These are phyloP conservation scores for Brenthis daphne DNA, from an alignment of 2,888 invertebrate species.

Conservation along the genomic window DNA sequence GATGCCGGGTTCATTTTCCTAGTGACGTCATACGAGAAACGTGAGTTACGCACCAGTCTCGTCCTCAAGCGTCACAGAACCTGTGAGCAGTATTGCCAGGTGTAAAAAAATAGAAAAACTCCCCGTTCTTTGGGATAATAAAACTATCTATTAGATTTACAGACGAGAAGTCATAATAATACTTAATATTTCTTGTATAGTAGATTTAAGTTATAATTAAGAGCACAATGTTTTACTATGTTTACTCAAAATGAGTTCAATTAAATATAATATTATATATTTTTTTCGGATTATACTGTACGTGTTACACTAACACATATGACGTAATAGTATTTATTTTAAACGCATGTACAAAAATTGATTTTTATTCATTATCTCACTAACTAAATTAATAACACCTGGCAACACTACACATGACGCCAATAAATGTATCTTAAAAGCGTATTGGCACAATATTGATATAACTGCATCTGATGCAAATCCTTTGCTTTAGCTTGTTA, in stretches of 20 bases:
- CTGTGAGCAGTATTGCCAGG: conserved; percentile 24
- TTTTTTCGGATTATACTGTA: too few species aligned
- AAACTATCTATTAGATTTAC: neutral
- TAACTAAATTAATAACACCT: neutral
- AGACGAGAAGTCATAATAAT: neutral
- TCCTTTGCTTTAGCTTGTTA: conserved; percentile 30
- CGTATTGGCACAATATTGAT: conserved; percentile 33
- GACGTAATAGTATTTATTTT: neutral
- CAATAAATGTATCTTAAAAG: conserved; percentile 47
- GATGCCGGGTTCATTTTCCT: conserved; percentile 79
- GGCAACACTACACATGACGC: conserved; percentile 52
- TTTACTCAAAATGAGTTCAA: too few species aligned
- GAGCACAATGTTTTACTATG: too few species aligned
- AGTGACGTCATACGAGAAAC: conserved; percentile 79
- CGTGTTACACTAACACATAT: neutral
- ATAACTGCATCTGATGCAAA: conserved; percentile 24
- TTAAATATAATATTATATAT: too few species aligned
- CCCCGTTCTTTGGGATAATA: neutral
- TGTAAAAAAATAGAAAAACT: conserved; percentile 21
- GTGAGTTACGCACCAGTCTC: conserved; percentile 67
- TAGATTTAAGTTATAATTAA: too few species aligned
- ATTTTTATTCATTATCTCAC: neutral
- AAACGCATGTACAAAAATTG: neutral
- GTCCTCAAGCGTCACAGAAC: conserved; percentile 50
- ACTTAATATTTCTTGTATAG: too few species aligned